Base-by-base conservation (phyloP, 2,113 vertebrate species). In the Esox niger region DNA sequence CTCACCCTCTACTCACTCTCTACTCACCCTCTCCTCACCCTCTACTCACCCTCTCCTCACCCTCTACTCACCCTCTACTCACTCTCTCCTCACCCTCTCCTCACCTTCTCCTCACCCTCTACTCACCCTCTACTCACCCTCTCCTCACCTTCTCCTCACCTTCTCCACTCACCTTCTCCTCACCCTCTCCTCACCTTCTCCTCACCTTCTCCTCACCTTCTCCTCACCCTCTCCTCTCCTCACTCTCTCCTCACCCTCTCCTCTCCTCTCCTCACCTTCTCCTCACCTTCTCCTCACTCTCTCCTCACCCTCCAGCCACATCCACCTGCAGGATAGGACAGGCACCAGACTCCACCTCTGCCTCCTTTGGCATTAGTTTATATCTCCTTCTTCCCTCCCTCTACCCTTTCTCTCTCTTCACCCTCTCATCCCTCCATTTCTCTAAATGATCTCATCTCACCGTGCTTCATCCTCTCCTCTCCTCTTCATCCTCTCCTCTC, bases 21-120 rank as follows among this genome's bases (percentile, higher is more conserved):
- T n/a, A n/a, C n/a, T n/a, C n/a, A n/a, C n/a, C n/a, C n/a, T n/a
- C n/a, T n/a, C n/a, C n/a, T n/a, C n/a, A n/a, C n/a, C n/a, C n/a
- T n/a, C n/a, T n/a, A n/a, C n/a, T n/a, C n/a, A n/a, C n/a, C n/a
- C n/a, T n/a, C n/a, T n/a, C 2, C 2, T 0, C 47, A 0, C n/a
- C 11, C 47, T 21, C 20, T 21, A 15, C 4, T 52, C 17, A n/a
- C 47, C 47, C 47, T n/a, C n/a, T 1, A 13, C 47, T 1, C 17
- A 6, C n/a, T 21, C 47, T 8, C 47, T n/a, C 15, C 46, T 8
- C 17, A 6, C 4, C 2, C n/a, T 17, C 1, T 0, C 47, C 47
- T 11, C 6, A 2, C 20, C 20, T 8, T 4, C 1, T 0, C 9
- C 1, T 0, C 9, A 0, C 9, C 0, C 9, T 0, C 33, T 2